Percentiles rank a stretch among this genome's conserved stretches.
These are phyloP conservation scores for Danaus melanippus DNA, from an alignment of 1,140 invertebrate genomes.

Conservation along the genomic window DNA sequence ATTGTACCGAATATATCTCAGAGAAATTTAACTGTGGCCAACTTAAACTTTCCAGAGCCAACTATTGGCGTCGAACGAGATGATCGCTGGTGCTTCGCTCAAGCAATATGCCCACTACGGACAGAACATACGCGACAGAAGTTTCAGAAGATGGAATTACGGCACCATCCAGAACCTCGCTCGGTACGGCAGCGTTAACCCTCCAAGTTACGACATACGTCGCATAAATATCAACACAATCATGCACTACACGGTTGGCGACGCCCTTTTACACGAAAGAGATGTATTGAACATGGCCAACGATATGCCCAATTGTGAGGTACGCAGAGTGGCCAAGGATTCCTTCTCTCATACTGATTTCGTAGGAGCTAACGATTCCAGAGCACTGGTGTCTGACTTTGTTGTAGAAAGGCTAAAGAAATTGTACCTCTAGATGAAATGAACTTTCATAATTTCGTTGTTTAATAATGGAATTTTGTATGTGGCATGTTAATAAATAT, in stretches of 20 bases:
- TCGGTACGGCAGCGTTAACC: conserved; percentile 30
- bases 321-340: conserved; percentile 37
- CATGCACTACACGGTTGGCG: conserved; percentile 50
- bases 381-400: conserved; percentile 37
- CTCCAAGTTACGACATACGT: conserved; percentile 41
- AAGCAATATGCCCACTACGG: conserved; percentile 55
- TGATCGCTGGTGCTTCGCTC: conserved; percentile 34
- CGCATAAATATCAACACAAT: conserved; percentile 34
- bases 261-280: conserved; percentile 41
- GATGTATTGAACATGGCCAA: conserved; percentile 48
- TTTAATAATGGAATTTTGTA: too few relatives aligned
- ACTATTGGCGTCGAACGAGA: conserved; percentile 11
- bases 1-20: too few relatives aligned
- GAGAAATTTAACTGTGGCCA: too few relatives aligned
- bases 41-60: background rate
- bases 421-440: too few relatives aligned
- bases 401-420: conserved; percentile 21
- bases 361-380: conserved; percentile 32
- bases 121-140: conserved; percentile 46
- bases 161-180: conserved; percentile 25
- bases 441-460: too few relatives aligned
- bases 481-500: too few relatives aligned
- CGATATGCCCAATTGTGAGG: conserved; percentile 35
- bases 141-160: conserved; percentile 44
- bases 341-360: conserved; percentile 44